A percentile compares a stretch with the other conserved stretches of the same genome.
phyloP scores from a whole-genome alignment of 2,113 vertebrate genomes.

The Catharus minimus region DNA sequence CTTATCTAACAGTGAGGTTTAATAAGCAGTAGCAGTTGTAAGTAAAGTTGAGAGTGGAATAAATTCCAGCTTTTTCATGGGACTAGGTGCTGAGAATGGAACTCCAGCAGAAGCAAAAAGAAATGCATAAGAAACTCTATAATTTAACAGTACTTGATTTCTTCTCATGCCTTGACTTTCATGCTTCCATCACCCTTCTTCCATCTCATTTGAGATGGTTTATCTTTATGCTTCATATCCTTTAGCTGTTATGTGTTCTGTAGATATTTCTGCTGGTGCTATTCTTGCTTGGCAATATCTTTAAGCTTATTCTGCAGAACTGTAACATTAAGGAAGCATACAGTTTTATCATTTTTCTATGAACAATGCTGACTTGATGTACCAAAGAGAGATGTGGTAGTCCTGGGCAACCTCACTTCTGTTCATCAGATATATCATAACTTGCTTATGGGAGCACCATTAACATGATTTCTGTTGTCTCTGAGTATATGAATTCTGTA shows the following conservation, averaged over 20 bases:
- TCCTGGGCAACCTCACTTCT: conserved; percentile 11
- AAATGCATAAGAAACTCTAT: not conserved
- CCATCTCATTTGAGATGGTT: not conserved
- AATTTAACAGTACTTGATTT: not conserved
- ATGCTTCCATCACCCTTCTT: not conserved
- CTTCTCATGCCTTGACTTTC: not conserved
- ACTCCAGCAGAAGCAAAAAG: not conserved
- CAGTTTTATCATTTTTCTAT: not conserved
- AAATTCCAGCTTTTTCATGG: not conserved
- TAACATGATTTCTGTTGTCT: conserved; percentile 17
- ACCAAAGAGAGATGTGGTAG: not conserved
- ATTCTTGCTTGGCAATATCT: not conserved
- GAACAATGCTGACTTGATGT: not conserved
- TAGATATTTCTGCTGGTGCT: not conserved
- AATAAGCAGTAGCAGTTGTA: conserved; percentile 13
- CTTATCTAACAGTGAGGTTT: conserved; percentile 1
- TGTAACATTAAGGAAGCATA: not conserved
- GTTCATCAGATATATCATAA: not conserved
- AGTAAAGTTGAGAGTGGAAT: not conserved
- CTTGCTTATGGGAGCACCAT: not conserved
- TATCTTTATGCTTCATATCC: not conserved
- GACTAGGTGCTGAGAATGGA: not conserved
- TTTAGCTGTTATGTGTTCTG: not conserved
- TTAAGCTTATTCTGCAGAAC: conserved; percentile 13
- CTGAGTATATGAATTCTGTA: conserved; percentile 13